Evolutionary conservation across 2,888 invertebrate species (phyloP).

Genomic region (Ornithoptera priamus): DNA sequence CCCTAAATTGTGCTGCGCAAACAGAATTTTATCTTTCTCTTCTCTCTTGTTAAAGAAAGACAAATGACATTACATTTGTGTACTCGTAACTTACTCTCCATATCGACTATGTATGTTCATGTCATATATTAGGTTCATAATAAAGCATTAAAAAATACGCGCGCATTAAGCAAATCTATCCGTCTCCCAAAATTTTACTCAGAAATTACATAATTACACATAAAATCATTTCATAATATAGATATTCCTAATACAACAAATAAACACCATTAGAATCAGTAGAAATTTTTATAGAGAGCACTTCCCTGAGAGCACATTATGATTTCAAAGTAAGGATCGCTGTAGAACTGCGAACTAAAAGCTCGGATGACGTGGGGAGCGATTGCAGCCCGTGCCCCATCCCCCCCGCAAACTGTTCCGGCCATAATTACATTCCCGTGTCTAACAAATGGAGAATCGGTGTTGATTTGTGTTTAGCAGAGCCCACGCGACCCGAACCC

Average conservation of each 20-base stretch:
- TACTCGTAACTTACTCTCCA: no score
- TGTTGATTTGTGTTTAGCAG: slow-evolving; percentile 81
- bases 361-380: slow-evolving; percentile 67
- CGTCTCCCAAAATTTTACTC: no score
- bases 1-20: no score
- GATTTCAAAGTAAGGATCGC: slow-evolving; percentile 70
- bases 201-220: no score
- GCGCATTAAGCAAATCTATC: no score
- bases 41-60: no score
- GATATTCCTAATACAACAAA: neutral
- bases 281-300: slow-evolving; percentile 45
- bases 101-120: no score
- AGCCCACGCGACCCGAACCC: slow-evolving; percentile 51
- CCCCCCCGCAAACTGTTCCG: slow-evolving; percentile 68
- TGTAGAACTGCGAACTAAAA: slow-evolving; percentile 74
- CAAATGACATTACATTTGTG: no score
- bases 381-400: slow-evolving; percentile 35
- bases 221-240: neutral
- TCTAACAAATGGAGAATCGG: slow-evolving; percentile 82
- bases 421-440: slow-evolving; percentile 82
- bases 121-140: no score
- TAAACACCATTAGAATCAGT: slow-evolving; percentile 33
- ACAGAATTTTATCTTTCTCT: no score
- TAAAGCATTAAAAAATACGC: no score
- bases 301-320: slow-evolving; percentile 37